Conservation (phyloP, 2,888 invertebrate species). For the Drosophila buzzatii region DNA sequence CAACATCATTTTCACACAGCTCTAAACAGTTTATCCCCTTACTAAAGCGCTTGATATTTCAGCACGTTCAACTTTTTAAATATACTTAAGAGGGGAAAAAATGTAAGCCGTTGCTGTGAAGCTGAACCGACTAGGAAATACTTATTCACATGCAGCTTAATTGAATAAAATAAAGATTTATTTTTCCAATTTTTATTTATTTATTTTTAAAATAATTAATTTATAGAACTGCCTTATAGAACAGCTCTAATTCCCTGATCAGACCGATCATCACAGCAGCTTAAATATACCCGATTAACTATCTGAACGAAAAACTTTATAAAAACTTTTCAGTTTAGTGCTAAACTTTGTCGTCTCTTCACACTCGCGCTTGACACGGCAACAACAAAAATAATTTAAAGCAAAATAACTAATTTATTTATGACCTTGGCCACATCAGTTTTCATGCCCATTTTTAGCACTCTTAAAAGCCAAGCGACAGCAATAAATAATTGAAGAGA, state of each 20-base stretch:
- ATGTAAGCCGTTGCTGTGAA: not conserved
- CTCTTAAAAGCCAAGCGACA: slow-evolving; percentile 48
- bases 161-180: not conserved
- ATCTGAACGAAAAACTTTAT: not conserved
- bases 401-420: slow-evolving; percentile 25
- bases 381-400: not conserved
- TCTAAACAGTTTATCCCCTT: not conserved
- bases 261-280: not conserved
- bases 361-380: not conserved
- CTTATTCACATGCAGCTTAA: not conserved
- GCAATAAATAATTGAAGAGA: slow-evolving; percentile 53
- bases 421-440: slow-evolving; percentile 51
- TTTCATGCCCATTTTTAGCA: slow-evolving; percentile 50
- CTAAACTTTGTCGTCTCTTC: not conserved
- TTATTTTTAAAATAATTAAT: not conserved
- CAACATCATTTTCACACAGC: not conserved
- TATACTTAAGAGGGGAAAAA: not conserved
- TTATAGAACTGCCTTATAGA: not conserved
- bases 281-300: not conserved
- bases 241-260: too few species aligned
- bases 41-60: not conserved
- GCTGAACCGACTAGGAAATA: not conserved
- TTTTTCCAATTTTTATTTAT: not conserved
- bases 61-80: not conserved
- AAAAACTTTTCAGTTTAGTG: slow-evolving; percentile 5